These are phyloP conservation scores for Rallus crepitans DNA, from an alignment of 2,797 vertebrate species.

Conservation along the genomic window DNA sequence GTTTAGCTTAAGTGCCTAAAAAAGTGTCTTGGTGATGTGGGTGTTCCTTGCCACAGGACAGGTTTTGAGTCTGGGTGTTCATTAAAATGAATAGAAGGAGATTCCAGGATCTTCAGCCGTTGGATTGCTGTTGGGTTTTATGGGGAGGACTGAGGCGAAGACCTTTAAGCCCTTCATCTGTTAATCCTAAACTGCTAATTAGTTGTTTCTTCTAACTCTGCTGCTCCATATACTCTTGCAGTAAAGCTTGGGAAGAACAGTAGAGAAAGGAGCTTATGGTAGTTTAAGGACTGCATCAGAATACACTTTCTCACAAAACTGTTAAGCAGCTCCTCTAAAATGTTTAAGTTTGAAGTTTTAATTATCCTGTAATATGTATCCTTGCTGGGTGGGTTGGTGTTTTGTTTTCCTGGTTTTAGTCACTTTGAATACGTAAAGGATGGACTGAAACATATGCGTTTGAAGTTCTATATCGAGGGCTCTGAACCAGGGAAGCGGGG, in stretches of 20 bases:
- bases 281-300: background rate
- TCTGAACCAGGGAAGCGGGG: slow-evolving; percentile 89
- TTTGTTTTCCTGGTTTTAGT: slow-evolving; percentile 73
- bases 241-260: background rate
- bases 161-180: background rate
- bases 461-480: slow-evolving; percentile 96
- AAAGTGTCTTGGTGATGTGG: background rate
- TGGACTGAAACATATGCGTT: slow-evolving; percentile 87
- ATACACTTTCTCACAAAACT: background rate
- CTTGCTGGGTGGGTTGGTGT: background rate
- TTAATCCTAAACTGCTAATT: background rate
- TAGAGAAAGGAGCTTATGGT: background rate
- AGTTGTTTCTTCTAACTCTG: background rate
- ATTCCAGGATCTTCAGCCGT: background rate
- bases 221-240: background rate
- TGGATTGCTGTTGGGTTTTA: background rate
- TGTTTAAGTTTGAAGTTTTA: background rate
- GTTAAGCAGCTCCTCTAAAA: background rate
- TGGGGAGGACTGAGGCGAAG: background rate
- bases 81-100: background rate
- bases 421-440: slow-evolving; percentile 89
- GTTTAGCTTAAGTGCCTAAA: background rate
- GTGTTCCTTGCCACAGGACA: background rate
- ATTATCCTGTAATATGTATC: background rate
- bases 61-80: accelerated